phyloP scores from a whole-genome alignment of 2,113 vertebrate species.

The Abramis brama region DNA sequence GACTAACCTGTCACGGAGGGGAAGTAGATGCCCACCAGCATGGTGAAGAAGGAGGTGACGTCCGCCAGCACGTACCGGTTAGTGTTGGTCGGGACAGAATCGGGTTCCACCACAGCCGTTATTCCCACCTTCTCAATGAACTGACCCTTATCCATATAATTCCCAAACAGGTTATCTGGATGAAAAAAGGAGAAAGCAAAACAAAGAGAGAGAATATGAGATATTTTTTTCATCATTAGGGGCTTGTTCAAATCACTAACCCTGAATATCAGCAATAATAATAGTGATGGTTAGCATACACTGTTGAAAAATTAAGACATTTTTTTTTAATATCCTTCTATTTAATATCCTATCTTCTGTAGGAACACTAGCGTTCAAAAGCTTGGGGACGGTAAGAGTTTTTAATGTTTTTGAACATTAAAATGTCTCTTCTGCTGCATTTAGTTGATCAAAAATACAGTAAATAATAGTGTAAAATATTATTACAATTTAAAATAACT shows the following conservation, averaged over 20 bases:
- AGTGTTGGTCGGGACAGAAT: conserved; percentile 76
- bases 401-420: background rate
- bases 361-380: background rate
- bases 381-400: background rate
- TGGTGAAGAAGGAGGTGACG: conserved; percentile 95
- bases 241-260: background rate
- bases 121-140: conserved; percentile 79
- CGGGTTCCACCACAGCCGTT: conserved; percentile 69
- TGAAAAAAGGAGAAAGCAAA: background rate
- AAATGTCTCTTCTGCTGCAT: background rate
- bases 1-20: conserved; percentile 94
- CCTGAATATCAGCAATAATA: background rate
- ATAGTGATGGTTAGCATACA: background rate
- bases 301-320: background rate
- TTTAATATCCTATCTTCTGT: background rate
- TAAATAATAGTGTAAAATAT: background rate
- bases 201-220: background rate
- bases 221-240: background rate
- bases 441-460: background rate
- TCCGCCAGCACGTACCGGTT: conserved; percentile 94
- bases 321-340: background rate
- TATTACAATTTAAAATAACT: background rate
- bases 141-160: conserved; percentile 87
- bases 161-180: conserved; percentile 92
- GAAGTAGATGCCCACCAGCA: conserved; percentile 98